These are phyloP conservation scores for Formica aserva DNA, from an alignment of 2,888 invertebrate genomes.

Conservation along the genomic window DNA sequence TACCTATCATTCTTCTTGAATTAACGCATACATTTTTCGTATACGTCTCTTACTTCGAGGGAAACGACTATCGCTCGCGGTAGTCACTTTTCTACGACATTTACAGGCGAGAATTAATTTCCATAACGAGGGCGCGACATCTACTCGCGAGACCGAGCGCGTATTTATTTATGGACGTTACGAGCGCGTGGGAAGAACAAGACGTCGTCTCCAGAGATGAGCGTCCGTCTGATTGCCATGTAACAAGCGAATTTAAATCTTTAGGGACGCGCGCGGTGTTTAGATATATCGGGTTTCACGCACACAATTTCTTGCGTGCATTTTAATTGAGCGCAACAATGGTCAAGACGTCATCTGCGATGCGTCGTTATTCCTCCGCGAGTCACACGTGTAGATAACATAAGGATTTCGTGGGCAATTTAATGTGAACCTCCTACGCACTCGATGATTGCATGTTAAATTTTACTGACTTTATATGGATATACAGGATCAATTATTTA, in stretches of 20 bases:
- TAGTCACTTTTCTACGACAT: not conserved
- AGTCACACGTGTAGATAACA: not conserved
- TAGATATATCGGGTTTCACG: conserved; percentile 60
- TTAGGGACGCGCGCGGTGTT: not conserved
- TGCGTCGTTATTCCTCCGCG: conserved; percentile 41
- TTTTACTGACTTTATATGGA: not conserved
- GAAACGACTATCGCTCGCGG: not conserved
- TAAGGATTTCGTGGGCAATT: conserved; percentile 15
- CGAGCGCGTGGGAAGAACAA: conserved; percentile 67
- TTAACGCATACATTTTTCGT: conserved; percentile 1
- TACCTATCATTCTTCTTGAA: conserved; percentile 21
- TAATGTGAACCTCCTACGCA: conserved; percentile 34
- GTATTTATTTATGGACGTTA: conserved; percentile 79
- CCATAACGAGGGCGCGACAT: not conserved
- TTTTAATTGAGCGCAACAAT: conserved; percentile 67
- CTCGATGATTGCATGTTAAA: conserved; percentile 14
- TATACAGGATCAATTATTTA: not conserved
- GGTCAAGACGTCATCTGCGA: conserved; percentile 21
- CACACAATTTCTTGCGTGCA: conserved; percentile 54
- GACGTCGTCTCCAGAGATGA: conserved; percentile 51
- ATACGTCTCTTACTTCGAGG: not conserved
- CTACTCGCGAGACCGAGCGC: conserved; percentile 56
- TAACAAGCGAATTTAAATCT: conserved; percentile 68
- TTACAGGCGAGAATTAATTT: conserved; percentile 55
- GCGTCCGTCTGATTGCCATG: conserved; percentile 55